Evolutionary conservation across 1,140 invertebrate species (phyloP).

Genomic region (Triops cancriformis): DNA sequence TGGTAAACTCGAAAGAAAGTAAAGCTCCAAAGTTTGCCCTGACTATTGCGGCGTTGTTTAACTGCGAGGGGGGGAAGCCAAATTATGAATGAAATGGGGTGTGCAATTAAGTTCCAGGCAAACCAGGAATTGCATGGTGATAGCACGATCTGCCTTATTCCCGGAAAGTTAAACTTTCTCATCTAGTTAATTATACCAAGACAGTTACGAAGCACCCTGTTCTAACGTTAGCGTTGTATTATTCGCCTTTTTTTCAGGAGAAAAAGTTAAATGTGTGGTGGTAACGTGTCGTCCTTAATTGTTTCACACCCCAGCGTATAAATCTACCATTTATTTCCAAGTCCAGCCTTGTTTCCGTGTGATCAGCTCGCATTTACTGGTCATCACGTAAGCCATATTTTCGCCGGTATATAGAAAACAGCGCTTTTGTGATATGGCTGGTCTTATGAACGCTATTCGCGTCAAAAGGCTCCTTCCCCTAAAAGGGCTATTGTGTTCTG

Average conservation of each 20-base stretch:
- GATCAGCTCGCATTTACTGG: not conserved
- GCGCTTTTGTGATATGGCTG: not conserved
- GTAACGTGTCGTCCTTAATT: no score
- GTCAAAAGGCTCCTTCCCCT: not conserved
- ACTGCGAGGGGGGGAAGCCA: not conserved
- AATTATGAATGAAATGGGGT: not conserved
- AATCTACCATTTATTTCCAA: not conserved
- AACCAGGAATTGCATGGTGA: no score
- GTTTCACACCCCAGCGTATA: no score
- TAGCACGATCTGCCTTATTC: no score
- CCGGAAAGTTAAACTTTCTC: no score
- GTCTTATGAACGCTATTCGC: not conserved
- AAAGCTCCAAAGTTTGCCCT: not conserved
- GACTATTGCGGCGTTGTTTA: not conserved
- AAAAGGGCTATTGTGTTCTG: conserved; percentile 7
- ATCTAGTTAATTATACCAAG: no score
- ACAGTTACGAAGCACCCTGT: no score
- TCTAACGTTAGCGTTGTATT: no score
- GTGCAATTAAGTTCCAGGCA: no score
- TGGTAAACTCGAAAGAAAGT: not conserved
- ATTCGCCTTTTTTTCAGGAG: no score
- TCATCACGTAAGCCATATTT: not conserved
- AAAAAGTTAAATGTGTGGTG: no score
- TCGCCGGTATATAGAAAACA: not conserved
- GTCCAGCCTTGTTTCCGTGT: not conserved